Evolutionary conservation across 2,888 invertebrate genomes (phyloP), one percentile per base, ranked within the genome.

Genomic region (Alcis repandata): DNA sequence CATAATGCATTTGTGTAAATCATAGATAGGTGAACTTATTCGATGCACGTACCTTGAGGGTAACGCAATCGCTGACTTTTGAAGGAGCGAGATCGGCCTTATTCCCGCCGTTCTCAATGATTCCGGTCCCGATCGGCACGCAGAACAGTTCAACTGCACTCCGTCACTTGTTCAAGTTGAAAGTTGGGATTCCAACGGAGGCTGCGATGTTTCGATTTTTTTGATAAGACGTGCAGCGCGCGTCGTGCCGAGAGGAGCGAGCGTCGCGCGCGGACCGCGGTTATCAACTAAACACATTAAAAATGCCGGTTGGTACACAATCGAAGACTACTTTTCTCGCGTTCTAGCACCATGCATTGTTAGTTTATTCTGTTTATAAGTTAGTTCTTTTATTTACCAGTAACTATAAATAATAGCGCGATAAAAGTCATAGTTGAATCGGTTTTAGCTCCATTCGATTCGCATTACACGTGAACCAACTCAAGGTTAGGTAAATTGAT

Each of bases 281-380:
- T 89, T 91, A 91, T 91, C 91, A 91, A 92, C 92, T 91, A 90
- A 91, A 83, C 87, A 86, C 84, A 87, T 84, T 86, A 86, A 85
- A 87, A 88, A 85, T 83, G 85, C 85, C 84, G 86, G 84, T 82
- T 79, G 71, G 77, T 82, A 80, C 78, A 79, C 77, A 76, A 79
- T 69, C 76, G 66, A 73, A 72, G 79, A 75, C 75, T 75, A 79
- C 73, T 85, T 76, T 80, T 84, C 86, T 82, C 71, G 73, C 72
- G 74, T 79, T 61, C 66, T 76, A 76, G 72, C 69, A 67, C 64
- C 61, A 61, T 69, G 62, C 67, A 84, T 83, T 85, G 82, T 83
- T 79, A 77, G 66, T 49, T 65, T 65, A 38, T 56, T 36, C 20
- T 51, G 36, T 58, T 49, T 38, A 43, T 51, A 33, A 38, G 38